Base-by-base conservation (phyloP, 1,140 invertebrate species). In the Apis mellifera region DNA sequence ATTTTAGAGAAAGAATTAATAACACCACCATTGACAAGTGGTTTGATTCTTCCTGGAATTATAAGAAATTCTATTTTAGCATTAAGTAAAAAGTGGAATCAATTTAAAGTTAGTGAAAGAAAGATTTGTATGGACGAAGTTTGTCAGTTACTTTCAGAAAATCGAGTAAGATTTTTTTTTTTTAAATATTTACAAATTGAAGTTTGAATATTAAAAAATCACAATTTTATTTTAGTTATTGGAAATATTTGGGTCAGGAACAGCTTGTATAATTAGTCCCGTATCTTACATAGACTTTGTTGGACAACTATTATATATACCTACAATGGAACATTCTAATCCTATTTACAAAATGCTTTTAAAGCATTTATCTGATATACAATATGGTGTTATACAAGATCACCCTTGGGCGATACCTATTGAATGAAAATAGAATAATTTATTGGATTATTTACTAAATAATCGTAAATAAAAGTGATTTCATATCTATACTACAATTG, bases 211-310 rank as follows among this genome's bases (percentile, higher is more conserved):
- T 68, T 57, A 66, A 52, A 26, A 66, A 65, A 77, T 54, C 50
- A 32, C 17, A 50, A 77, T 73, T 84, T 86, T 86, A 79, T 92
- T 95, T 21, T 93, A 99, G 98, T 92, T 99, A 69, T 90, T 99
- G 83, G 98, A 99, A 94, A 95, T 99, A 89, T 99, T 99, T 94
- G 98, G 98, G 65, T 96, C 98, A 69, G 99, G 99, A 74, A 99
- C 99, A 26, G 99, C 99, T 1, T 98, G 97, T 88, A 95, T 98
- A 68, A 96, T 99, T 1, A 98, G 97, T 91, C 99, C 99, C 3
- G 96, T 99, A 60, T 96, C 96, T 52, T 95, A 95, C 54, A 98
- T 99, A 74, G 95, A 96, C 59, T 98, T 96, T 91, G 74, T 96
- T 82, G 96, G 95, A 8, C 87, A 95, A 82, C 90, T 95, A 85